Percentiles rank a stretch among this genome's conserved stretches.
Evolutionary conservation across 2,888 invertebrate species (phyloP).

Genomic region (Phragmatobia fuliginosa): DNA sequence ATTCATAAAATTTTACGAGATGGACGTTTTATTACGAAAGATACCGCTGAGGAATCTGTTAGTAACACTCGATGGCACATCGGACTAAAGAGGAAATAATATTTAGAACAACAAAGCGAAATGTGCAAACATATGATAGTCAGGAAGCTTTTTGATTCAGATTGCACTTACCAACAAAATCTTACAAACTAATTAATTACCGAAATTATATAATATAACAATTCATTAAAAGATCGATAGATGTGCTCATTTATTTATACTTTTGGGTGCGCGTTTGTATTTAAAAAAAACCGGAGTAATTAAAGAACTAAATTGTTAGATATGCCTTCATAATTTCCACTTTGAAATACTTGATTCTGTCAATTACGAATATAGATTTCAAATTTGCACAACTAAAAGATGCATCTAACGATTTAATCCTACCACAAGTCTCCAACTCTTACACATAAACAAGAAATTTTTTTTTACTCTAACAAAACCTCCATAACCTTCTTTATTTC

Average conservation of each 20-base stretch:
- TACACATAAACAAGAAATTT: neutral
- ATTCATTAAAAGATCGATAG: constrained; percentile 19
- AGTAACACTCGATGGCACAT: constrained; percentile 73
- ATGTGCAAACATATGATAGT: constrained; percentile 40
- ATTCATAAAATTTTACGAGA: constrained; percentile 30
- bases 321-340: neutral
- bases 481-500: constrained; percentile 11
- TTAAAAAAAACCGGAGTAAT: no score
- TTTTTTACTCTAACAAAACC: constrained; percentile 18
- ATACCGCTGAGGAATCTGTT: constrained; percentile 39
- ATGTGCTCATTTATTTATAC: neutral
- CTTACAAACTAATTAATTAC: constrained; percentile 25
- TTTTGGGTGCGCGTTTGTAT: neutral
- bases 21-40: constrained; percentile 33
- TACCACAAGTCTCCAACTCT: neutral
- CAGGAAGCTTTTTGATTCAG: constrained; percentile 39
- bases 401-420: neutral
- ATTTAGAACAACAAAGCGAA: constrained; percentile 33
- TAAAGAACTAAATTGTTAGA: neutral
- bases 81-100: constrained; percentile 33
- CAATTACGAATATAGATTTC: neutral
- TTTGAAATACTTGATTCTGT: neutral
- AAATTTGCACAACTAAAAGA: neutral
- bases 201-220: constrained; percentile 37
- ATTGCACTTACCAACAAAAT: constrained; percentile 32